Base-by-base conservation (phyloP, 2,113 vertebrate genomes). In the Engystomops pustulosus region DNA sequence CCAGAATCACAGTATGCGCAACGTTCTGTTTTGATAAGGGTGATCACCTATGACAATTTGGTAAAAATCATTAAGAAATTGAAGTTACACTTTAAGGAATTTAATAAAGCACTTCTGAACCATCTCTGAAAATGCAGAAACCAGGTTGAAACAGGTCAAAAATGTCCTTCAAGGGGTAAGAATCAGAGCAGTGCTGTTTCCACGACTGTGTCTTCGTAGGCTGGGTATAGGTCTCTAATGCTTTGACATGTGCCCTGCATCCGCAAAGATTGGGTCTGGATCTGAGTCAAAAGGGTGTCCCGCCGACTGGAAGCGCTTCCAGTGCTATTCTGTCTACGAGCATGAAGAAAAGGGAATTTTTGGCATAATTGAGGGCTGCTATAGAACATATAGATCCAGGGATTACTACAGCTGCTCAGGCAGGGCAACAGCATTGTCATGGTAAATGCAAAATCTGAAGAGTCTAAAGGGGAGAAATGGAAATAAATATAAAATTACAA, bases 391-490 rank as follows among this genome's bases (percentile, higher is more conserved):
- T 93, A 95, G 71, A 95, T 93, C 93, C 94, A 95, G 83, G 94
- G 94, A 87, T 95, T 94, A 88, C 93, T 93, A 89, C 94, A 95
- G 90, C 94, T 95, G 92, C 92, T 94, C 81, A 95, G 92, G 88
- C 93, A 94, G 79, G 91, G 91, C 91, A 95, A 77, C 60, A 95
- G 91, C 94, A 95, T 95, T 85, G 93, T 91, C 89, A 95, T 91
- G 88, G 94, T 94, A 86, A 93, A 95, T 32, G 90, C 90, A 87
- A 90, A 88, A 0, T 94, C 69, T 60, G 89, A 88, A 36, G 94
- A 95, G 23, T 94, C 94, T 95, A 88, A 90, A 23, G 18, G 18
- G 30, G 77, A 45, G 38, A 34, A 47, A 69, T 27, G 6, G 17
- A 45, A 27, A 71, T 14, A 25, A 25, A 72, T 45, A 3, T 45